phyloP scores from a whole-genome alignment of 2,888 invertebrate genomes.

The Brachyptera putata region DNA sequence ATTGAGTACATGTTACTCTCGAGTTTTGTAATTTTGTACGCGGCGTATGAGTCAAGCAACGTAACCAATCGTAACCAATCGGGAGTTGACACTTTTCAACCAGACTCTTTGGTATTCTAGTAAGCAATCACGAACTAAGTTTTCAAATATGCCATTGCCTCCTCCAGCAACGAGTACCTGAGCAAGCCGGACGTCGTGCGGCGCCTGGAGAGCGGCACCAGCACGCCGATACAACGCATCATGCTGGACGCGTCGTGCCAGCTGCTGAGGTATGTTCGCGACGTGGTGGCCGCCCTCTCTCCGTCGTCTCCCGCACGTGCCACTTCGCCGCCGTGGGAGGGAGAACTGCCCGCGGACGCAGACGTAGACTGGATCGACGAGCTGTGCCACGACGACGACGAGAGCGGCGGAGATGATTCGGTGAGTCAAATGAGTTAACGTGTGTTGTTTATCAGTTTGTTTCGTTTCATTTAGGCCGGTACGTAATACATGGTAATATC shows the following conservation, averaged over 20 bases:
- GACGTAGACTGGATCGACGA: constrained; percentile 88
- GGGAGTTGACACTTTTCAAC: too few species aligned
- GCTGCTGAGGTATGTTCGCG: constrained; percentile 78
- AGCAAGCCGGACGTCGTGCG: constrained; percentile 55
- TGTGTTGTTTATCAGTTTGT: too few species aligned
- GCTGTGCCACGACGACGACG: constrained; percentile 79
- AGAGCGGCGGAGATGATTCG: constrained; percentile 88
- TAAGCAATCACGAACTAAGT: too few species aligned
- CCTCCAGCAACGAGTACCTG: constrained; percentile 53
- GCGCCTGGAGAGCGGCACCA: constrained; percentile 50
- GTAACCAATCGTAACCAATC: too few species aligned
- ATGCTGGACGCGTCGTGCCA: constrained; percentile 77
- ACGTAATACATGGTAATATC: too few species aligned
- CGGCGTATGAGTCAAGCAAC: too few species aligned
- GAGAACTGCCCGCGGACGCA: constrained; percentile 66
- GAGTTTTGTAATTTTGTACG: too few species aligned
- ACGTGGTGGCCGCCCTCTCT: constrained; percentile 59
- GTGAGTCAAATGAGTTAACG: constrained; percentile 40
- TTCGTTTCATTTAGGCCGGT: too few species aligned
- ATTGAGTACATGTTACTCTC: too few species aligned
- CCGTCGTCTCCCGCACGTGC: constrained; percentile 47
- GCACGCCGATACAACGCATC: constrained; percentile 45
- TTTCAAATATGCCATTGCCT: too few species aligned
- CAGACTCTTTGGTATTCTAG: too few species aligned
- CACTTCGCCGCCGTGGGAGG: constrained; percentile 73